These are phyloP conservation scores for Dasyprocta punctata DNA, from an alignment of 2,113 vertebrate species.

Conservation along the genomic window DNA sequence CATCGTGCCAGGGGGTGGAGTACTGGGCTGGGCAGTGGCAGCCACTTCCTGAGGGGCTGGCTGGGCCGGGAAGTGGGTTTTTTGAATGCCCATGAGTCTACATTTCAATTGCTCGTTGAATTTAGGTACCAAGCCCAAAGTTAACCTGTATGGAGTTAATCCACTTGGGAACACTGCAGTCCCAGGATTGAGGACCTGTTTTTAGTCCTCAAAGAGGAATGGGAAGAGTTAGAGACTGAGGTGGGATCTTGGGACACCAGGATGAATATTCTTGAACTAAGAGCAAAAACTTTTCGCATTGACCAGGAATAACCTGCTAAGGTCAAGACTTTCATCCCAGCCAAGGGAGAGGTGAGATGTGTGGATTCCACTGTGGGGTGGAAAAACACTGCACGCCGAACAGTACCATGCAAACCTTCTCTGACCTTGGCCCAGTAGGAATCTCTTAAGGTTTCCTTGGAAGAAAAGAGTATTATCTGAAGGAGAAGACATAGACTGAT, in stretches of 20 bases:
- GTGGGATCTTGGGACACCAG: not conserved
- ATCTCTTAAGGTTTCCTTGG: not conserved
- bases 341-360: not conserved
- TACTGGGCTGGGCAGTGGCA: too few relatives aligned
- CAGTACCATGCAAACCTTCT: not conserved
- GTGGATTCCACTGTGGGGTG: not conserved
- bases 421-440: not conserved
- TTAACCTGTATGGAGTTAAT: not conserved
- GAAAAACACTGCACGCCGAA: not conserved
- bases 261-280: not conserved
- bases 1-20: too few relatives aligned
- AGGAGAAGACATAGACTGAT: not conserved
- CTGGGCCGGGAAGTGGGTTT: not conserved
- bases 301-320: not conserved
- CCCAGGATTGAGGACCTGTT: not conserved
- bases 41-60: too few relatives aligned
- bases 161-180: too few relatives aligned
- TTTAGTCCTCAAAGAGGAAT: not conserved
- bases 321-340: not conserved
- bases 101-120: not conserved
- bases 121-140: not conserved
- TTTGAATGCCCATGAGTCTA: not conserved
- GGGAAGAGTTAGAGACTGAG: not conserved
- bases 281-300: not conserved
- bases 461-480: not conserved